These are phyloP conservation scores for Acrossocheilus wenchowensis DNA, from an alignment of 2,797 vertebrate species.

Conservation along the genomic window DNA sequence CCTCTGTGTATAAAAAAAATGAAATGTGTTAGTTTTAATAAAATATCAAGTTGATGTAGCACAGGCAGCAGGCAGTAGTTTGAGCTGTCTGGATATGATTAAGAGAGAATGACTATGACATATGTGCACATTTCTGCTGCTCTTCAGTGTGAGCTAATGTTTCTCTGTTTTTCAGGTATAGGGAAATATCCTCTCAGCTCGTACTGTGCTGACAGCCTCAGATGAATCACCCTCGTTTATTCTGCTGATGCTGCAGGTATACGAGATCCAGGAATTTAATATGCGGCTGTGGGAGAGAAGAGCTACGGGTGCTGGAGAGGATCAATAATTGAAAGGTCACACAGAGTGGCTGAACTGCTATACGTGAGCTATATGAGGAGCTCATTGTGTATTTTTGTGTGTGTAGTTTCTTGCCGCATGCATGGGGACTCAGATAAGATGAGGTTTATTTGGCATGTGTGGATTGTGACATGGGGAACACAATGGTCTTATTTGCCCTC, in stretches of 20 bases:
- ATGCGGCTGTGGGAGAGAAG: constrained; percentile 41
- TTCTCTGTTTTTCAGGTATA: constrained; percentile 62
- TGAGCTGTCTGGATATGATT: constrained; percentile 46
- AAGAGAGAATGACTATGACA: constrained; percentile 64
- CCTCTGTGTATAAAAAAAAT: not conserved
- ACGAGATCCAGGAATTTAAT: constrained; percentile 63
- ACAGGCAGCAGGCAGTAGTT: not conserved
- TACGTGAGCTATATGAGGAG: constrained; percentile 14
- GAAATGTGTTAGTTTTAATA: not conserved
- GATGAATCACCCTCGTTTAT: constrained; percentile 72
- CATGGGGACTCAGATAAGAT: constrained; percentile 1
- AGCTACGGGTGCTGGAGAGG: constrained; percentile 56
- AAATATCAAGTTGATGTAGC: not conserved
- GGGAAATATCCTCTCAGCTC: constrained; percentile 68
- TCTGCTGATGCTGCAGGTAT: constrained; percentile 75
- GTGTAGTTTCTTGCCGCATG: not conserved
- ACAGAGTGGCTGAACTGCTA: constrained; percentile 41
- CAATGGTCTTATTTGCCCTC: not conserved
- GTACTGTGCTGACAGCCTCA: constrained; percentile 65
- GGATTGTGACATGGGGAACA: constrained; percentile 15
- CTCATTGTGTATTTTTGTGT: constrained; percentile 11
- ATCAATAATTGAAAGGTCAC: constrained; percentile 79
- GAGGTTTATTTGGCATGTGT: constrained; percentile 6
- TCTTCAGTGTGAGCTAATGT: constrained; percentile 61
- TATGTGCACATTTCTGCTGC: constrained; percentile 53